Percentiles rank a stretch among this genome's conserved stretches.
These are phyloP conservation scores for Neoseiulus cucumeris DNA, from an alignment of 1,140 invertebrate genomes.

Conservation along the genomic window DNA sequence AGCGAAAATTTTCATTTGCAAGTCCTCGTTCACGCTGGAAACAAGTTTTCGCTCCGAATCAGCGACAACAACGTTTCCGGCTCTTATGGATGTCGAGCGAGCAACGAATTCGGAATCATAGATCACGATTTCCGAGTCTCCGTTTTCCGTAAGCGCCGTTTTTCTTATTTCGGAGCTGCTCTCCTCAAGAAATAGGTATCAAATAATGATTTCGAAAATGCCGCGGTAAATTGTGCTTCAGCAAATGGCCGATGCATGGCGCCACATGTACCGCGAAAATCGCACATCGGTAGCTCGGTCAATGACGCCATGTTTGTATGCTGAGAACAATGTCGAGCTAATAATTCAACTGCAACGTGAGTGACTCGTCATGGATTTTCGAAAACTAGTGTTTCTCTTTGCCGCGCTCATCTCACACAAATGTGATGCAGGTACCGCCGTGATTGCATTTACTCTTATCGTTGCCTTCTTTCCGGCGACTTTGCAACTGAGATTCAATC, in stretches of 20 bases:
- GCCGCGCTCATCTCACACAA: background rate
- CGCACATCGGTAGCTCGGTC: background rate
- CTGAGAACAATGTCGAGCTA: background rate
- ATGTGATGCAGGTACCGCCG: background rate
- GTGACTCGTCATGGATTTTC: background rate
- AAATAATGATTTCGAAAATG: background rate
- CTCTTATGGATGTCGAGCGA: background rate
- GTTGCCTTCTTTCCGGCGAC: too few relatives aligned
- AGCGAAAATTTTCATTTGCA: background rate
- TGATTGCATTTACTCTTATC: too few relatives aligned
- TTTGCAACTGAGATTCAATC: too few relatives aligned
- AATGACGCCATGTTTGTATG: background rate
- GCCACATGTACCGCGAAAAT: conserved; percentile 13
- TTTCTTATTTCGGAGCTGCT: background rate
- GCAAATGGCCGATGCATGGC: conserved; percentile 17
- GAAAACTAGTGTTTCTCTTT: background rate
- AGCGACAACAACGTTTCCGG: background rate
- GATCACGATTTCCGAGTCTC: background rate
- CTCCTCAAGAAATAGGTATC: background rate
- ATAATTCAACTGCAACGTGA: too few relatives aligned
- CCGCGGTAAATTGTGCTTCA: background rate
- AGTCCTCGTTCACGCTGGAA: background rate
- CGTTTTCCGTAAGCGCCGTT: background rate
- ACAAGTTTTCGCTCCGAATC: too few relatives aligned
- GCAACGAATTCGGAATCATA: background rate